Conservation (phyloP, 2,113 vertebrate genomes). For the Eleginops maclovinus region DNA sequence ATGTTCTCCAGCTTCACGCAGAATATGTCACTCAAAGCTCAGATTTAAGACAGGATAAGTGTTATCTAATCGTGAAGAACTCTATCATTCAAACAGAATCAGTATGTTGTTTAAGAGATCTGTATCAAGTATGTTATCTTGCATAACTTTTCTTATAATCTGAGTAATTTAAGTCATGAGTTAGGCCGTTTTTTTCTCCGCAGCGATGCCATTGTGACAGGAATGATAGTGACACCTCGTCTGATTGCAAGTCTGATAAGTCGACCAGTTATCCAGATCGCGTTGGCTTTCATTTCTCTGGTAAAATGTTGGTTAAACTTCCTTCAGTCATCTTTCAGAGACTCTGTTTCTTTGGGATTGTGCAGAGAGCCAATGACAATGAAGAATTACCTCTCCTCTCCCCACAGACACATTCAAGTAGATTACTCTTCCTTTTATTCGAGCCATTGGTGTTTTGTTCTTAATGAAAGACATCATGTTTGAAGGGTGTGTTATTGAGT, state of each 20-base stretch:
- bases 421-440: conserved; percentile 46
- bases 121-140: no score
- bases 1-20: neutral
- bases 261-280: neutral
- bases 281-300: neutral
- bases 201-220: neutral
- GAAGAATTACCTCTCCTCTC: conserved; percentile 15
- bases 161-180: no score
- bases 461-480: neutral
- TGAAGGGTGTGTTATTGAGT: neutral
- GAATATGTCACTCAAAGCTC: neutral
- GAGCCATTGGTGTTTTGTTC: conserved; percentile 3
- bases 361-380: conserved; percentile 20
- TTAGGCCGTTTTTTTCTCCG: neutral
- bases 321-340: neutral
- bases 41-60: neutral
- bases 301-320: conserved; percentile 11
- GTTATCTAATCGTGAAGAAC: neutral
- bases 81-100: no score
- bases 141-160: no score
- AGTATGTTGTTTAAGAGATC: no score
- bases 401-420: conserved; percentile 7
- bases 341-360: conserved; percentile 6
- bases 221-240: neutral
- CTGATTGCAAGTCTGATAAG: neutral